Percentiles rank a stretch among this genome's conserved stretches.
Evolutionary conservation across 2,888 invertebrate species (phyloP).

Genomic region (Rapana venosa): DNA sequence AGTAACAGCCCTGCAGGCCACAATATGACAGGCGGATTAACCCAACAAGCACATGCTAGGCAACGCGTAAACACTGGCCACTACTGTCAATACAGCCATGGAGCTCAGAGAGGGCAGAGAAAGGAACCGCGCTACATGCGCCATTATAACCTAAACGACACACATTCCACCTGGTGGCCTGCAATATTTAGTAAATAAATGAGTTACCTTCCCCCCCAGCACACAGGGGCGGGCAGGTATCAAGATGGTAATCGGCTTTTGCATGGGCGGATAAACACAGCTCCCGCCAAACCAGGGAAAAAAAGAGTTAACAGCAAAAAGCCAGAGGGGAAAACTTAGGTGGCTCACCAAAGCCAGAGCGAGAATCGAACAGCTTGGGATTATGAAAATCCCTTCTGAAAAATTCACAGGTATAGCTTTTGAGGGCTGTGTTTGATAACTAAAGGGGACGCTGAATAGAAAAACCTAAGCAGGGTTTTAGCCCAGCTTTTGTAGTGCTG

Average conservation of each 20-base stretch:
- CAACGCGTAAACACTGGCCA: neutral
- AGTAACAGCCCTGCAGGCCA: neutral
- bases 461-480: neutral
- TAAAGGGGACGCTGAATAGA: neutral
- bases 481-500: neutral
- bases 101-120: neutral
- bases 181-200: neutral
- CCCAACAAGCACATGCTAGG: neutral
- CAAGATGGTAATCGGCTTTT: conserved; percentile 12
- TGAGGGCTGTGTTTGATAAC: conserved; percentile 21
- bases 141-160: too few relatives aligned
- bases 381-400: conserved; percentile 29
- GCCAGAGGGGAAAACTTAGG: neutral
- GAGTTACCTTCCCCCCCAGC: neutral
- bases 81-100: neutral
- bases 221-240: neutral
- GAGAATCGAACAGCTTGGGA: conserved; percentile 15
- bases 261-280: conserved; percentile 7
- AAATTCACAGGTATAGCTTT: neutral
- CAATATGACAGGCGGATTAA: neutral
- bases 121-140: neutral
- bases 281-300: neutral
- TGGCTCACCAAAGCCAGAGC: neutral
- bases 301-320: conserved; percentile 20
- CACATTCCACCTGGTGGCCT: neutral